Evolutionary conservation across 2,797 vertebrate genomes (phyloP), one percentile per base, ranked within the genome.

Genomic region (Prunella strophiata): DNA sequence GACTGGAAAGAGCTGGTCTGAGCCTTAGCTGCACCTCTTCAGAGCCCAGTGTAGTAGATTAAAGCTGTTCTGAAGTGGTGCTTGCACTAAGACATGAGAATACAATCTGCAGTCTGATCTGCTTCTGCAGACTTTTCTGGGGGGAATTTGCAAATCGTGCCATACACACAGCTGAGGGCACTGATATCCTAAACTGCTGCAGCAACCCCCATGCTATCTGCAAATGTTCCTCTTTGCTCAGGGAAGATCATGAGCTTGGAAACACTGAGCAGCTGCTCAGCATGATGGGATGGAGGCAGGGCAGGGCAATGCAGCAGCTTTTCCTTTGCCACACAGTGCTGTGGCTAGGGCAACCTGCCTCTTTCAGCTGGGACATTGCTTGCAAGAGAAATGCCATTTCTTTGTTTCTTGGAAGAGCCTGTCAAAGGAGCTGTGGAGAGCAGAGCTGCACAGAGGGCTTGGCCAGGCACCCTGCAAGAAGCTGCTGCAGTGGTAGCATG

Each of bases 191-290:
- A 47, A 55, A 48, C 30, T 68, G 36, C 51, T 88, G 77, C 30
- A 40, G 59, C 51, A 67, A 10, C 10, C 18, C 18, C 34, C 21
- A 36, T 0, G 0, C 9, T 68, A 4, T n/a, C 40, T 66, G 40
- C 29, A 21, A 50, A 16, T 7, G 18, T 23, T 76, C 36, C 34
- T 42, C 27, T 65, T 62, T 76, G 63, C 10, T 85, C 36, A 13
- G 45, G 21, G 36, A 48, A 40, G 45, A 40, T 51, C 13, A 17
- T 17, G 16, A 68, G 26, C 50, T 50, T 61, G 29, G 26, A 61
- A 75, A 45, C 45, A 29, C 12, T 1, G 8, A 72, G 36, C 18
- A 67, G 16, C 10, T 74, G 23, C 36, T 61, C 11, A 18, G 26
- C 36, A 2, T 17, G 57, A 23, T 5, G 15, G 19, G 29, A 47